Conservation (phyloP, 2,113 vertebrate genomes). For the Apeltes quadracus region DNA sequence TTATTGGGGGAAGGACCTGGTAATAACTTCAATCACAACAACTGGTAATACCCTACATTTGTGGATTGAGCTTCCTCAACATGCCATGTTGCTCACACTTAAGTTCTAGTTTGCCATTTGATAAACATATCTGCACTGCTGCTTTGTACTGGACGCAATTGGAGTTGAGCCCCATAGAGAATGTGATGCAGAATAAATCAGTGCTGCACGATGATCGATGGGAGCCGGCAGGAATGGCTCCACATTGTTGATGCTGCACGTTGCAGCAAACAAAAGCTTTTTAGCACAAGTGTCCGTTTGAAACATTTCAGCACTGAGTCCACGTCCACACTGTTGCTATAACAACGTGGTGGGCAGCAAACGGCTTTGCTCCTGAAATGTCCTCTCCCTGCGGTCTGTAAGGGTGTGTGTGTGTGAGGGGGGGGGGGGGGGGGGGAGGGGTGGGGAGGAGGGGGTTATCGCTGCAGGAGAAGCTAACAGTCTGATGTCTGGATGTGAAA, state of each 20-base stretch:
- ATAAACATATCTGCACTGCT: not conserved
- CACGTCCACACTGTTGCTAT: slow-evolving; percentile 75
- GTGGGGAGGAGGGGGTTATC: slow-evolving; percentile 17
- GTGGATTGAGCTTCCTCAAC: not conserved
- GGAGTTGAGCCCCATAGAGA: not conserved
- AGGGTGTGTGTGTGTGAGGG: slow-evolving; percentile 12
- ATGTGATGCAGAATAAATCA: slow-evolving; percentile 33
- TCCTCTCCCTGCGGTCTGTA: slow-evolving; percentile 43
- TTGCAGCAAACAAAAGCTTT: slow-evolving; percentile 47
- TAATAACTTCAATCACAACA: not conserved
- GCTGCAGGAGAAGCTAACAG: slow-evolving; percentile 7
- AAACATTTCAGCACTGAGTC: slow-evolving; percentile 42
- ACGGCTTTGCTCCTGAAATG: slow-evolving; percentile 51
- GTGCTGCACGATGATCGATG: slow-evolving; percentile 44
- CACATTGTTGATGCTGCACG: slow-evolving; percentile 15
- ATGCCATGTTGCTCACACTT: not conserved
- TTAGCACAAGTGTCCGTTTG: slow-evolving; percentile 41
- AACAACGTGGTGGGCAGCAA: slow-evolving; percentile 68
- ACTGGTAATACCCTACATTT: not conserved
- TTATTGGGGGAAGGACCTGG: too few relatives aligned
- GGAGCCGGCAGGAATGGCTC: slow-evolving; percentile 3
- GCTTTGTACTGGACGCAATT: not conserved
- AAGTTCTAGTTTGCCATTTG: not conserved
- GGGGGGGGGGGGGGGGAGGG: slow-evolving; percentile 12
- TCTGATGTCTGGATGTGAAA: slow-evolving; percentile 32